Conservation (phyloP, 2,797 vertebrate genomes). For the Pristis pectinata region DNA sequence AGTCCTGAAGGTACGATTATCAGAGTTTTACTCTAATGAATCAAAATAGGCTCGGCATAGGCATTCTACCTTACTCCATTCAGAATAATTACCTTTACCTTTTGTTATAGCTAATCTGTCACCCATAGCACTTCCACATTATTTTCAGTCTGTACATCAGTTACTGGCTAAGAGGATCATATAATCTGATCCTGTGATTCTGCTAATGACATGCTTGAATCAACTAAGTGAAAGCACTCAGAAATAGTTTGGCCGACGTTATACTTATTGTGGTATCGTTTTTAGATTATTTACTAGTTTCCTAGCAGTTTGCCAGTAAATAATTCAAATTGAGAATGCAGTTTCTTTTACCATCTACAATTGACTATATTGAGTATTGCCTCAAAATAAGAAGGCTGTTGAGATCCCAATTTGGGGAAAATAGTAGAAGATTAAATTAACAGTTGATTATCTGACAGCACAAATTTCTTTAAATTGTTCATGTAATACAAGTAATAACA, state of each 20-base stretch:
- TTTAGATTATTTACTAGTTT: no score
- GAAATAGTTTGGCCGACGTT: no score
- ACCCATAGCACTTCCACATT: no score
- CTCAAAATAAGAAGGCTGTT: neutral
- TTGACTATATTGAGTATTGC: neutral
- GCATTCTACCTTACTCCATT: no score
- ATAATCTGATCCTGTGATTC: neutral
- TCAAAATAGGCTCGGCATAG: no score
- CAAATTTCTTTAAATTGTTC: neutral
- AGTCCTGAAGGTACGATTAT: no score
- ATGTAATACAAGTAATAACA: neutral
- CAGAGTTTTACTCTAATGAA: no score
- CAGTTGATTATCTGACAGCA: neutral
- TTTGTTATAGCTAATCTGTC: no score
- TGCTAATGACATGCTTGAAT: neutral
- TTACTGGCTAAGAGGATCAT: neutral
- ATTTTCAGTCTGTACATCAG: neutral
- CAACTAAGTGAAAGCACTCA: neutral
- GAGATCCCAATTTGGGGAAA: neutral
- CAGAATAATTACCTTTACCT: no score
- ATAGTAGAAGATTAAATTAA: neutral
- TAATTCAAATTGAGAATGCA: neutral
- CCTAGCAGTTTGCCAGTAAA: no score
- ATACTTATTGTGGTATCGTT: no score
- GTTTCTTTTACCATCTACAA: neutral